phyloP scores from a whole-genome alignment of 1,140 invertebrate genomes.

The Acromyrmex charruanus region DNA sequence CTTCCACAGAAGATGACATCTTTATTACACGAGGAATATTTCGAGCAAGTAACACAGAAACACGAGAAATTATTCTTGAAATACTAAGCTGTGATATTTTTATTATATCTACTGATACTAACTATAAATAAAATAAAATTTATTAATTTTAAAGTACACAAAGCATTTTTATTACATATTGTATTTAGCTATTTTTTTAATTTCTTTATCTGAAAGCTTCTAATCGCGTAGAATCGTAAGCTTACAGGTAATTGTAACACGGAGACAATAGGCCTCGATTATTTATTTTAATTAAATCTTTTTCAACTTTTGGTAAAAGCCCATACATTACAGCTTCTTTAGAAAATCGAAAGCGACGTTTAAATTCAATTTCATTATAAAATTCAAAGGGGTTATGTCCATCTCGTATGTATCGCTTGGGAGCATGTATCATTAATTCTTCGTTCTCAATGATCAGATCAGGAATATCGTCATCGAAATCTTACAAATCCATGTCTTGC shows the following conservation, averaged over 20 bases:
- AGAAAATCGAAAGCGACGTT: background rate
- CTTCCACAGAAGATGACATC: background rate
- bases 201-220: conserved; percentile 10
- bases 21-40: background rate
- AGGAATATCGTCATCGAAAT: background rate
- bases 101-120: background rate
- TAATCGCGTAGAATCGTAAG: background rate
- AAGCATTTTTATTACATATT: no score
- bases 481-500: background rate
- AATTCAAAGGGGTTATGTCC: background rate
- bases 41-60: background rate
- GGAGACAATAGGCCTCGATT: background rate
- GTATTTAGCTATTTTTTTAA: background rate
- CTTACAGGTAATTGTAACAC: background rate
- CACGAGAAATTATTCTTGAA: conserved; percentile 3
- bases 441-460: background rate
- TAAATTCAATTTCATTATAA: background rate
- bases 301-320: background rate
- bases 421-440: background rate
- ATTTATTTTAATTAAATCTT: background rate
- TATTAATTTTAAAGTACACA: no score
- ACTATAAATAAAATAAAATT: background rate
- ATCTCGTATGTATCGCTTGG: conserved; percentile 2
- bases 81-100: background rate
- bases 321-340: background rate